A percentile compares a stretch with the other conserved stretches of the same genome.
Conservation (phyloP, 1,140 invertebrate genomes). For the Cydia splendana region DNA sequence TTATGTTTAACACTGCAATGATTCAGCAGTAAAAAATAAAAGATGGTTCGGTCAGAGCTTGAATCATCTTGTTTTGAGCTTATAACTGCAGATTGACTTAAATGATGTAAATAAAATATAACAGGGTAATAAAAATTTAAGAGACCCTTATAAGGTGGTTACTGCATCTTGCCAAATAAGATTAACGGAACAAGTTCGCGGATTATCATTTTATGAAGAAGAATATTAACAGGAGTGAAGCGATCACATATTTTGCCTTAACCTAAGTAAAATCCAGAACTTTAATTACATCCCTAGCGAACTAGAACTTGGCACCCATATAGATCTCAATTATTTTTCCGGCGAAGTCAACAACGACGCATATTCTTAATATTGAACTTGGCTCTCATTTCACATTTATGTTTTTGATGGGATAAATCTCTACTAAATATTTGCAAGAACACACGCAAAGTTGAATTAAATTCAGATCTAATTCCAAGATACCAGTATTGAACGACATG, state of each 20-base stretch:
- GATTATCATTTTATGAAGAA: neutral
- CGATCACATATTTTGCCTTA: neutral
- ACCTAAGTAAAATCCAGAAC: too few species aligned
- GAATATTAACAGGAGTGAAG: neutral
- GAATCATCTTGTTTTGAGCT: slow-evolving; percentile 26
- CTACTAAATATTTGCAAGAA: too few species aligned
- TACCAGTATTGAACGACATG: too few species aligned
- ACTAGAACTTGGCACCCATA: too few species aligned
- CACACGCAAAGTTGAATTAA: too few species aligned
- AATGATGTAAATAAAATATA: slow-evolving; percentile 13
- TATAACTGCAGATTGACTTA: slow-evolving; percentile 12
- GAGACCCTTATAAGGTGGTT: slow-evolving; percentile 15
- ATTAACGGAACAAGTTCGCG: neutral
- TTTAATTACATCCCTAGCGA: too few species aligned
- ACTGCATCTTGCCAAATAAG: neutral
- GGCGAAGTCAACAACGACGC: too few species aligned
- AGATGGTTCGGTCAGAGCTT: neutral
- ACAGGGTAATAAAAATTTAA: slow-evolving; percentile 2
- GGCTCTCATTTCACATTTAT: too few species aligned
- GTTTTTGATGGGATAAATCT: too few species aligned
- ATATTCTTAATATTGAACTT: too few species aligned
- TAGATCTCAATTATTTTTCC: too few species aligned
- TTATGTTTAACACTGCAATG: slow-evolving; percentile 1
- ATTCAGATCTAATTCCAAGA: too few species aligned
- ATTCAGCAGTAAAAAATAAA: slow-evolving; percentile 26